A percentile compares a stretch with the other conserved stretches of the same genome.
These are phyloP conservation scores for Melinopterus prodromus DNA, from an alignment of 2,888 invertebrate species.

Conservation along the genomic window DNA sequence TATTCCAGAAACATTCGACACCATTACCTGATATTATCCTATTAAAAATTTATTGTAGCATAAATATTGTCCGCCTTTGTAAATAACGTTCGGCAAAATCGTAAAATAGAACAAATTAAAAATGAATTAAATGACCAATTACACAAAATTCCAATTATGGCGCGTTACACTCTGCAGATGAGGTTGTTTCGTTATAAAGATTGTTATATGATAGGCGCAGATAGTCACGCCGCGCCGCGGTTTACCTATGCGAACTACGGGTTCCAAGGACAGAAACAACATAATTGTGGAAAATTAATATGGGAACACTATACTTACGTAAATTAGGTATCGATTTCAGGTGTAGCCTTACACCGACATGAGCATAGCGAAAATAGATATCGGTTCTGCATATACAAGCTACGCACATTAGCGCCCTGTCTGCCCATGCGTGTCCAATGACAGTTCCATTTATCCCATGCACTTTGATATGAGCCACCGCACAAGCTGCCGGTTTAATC, in stretches of 20 bases:
- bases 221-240: not conserved
- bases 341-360: not conserved
- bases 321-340: not conserved
- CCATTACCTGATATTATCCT: too few relatives aligned
- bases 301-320: not conserved
- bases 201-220: not conserved
- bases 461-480: not conserved
- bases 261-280: not conserved
- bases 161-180: not conserved
- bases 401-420: not conserved
- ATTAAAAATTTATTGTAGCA: too few relatives aligned
- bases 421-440: not conserved
- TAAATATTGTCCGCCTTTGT: too few relatives aligned
- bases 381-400: not conserved
- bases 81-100: too few relatives aligned
- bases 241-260: not conserved
- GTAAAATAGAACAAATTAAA: not conserved
- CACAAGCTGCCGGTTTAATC: not conserved
- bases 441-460: not conserved
- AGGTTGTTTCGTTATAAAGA: not conserved
- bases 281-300: slow-evolving; percentile 4
- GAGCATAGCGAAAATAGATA: not conserved
- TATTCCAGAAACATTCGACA: too few relatives aligned
- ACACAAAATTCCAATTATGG: not conserved
- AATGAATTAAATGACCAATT: not conserved